Conservation (phyloP, 1,140 invertebrate species). For the Ceratitis capitata region DNA sequence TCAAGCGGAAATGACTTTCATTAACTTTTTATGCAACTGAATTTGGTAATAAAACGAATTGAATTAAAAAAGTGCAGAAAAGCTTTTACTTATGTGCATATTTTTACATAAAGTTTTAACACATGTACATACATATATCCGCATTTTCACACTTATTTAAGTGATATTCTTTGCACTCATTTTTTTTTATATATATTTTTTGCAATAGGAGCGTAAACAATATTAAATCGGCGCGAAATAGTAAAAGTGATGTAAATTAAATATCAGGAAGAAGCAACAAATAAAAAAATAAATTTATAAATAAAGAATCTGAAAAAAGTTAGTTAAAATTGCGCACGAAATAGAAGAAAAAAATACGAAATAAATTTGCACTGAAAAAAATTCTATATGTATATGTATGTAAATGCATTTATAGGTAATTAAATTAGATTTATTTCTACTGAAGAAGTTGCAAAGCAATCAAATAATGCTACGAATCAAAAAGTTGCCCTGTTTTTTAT, state of each 20-base stretch:
- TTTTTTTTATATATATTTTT: no score
- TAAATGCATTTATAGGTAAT: no score
- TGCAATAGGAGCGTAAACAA: not conserved
- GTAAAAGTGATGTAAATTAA: not conserved
- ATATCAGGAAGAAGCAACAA: not conserved
- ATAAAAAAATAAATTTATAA: not conserved
- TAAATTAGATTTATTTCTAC: no score
- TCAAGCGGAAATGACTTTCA: slow-evolving; percentile 8
- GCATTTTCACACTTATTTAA: slow-evolving; percentile 16
- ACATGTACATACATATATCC: not conserved
- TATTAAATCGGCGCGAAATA: not conserved
- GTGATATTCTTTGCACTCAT: no score
- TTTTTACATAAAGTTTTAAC: not conserved
- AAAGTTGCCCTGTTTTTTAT: not conserved
- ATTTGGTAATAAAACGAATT: not conserved
- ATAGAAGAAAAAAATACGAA: no score
- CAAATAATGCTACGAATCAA: not conserved
- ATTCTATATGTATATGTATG: no score
- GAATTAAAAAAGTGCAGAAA: not conserved
- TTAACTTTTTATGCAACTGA: slow-evolving; percentile 22
- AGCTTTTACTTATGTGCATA: not conserved
- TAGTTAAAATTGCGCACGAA: not conserved
- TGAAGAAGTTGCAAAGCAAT: no score
- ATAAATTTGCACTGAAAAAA: no score
- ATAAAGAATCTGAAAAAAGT: not conserved